Conservation (phyloP, 2,888 invertebrate genomes). For the Nephrocerus scutellatus region DNA sequence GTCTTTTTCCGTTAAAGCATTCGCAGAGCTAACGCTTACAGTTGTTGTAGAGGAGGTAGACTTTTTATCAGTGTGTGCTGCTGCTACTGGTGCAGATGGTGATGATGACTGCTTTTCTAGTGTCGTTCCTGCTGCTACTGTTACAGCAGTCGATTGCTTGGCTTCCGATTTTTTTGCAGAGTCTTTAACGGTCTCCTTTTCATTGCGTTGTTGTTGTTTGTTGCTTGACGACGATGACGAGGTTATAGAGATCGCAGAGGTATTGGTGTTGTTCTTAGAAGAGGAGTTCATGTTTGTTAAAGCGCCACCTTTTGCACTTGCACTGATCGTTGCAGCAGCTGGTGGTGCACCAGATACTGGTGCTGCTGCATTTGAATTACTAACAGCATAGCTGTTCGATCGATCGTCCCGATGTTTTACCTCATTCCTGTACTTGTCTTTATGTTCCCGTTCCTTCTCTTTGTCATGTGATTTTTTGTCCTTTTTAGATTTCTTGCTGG, state of each 20-base stretch:
- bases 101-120: slow-evolving; percentile 22
- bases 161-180: slow-evolving; percentile 26
- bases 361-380: slow-evolving; percentile 19
- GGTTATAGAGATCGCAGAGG: too few species aligned
- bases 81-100: too few species aligned
- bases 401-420: slow-evolving; percentile 39
- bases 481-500: slow-evolving; percentile 50
- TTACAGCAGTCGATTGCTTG: slow-evolving; percentile 10
- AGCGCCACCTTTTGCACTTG: slow-evolving; percentile 7
- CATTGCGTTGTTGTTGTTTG: slow-evolving; percentile 20
- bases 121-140: slow-evolving; percentile 7
- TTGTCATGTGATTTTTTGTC: slow-evolving; percentile 58
- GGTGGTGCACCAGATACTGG: slow-evolving; percentile 25
- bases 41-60: slow-evolving; percentile 28
- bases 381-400: slow-evolving; percentile 13
- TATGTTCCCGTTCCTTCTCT: slow-evolving; percentile 55
- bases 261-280: neutral
- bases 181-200: slow-evolving; percentile 25
- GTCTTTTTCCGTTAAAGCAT: slow-evolving; percentile 44
- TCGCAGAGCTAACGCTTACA: slow-evolving; percentile 14
- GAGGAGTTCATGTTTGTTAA: slow-evolving; percentile 17
- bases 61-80: slow-evolving; percentile 42
- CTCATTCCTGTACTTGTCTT: slow-evolving; percentile 50
- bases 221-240: too few species aligned
- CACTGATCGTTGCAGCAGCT: slow-evolving; percentile 22